Base-by-base conservation (phyloP, 2,888 invertebrate genomes). In the Oligia fasciuncula region DNA sequence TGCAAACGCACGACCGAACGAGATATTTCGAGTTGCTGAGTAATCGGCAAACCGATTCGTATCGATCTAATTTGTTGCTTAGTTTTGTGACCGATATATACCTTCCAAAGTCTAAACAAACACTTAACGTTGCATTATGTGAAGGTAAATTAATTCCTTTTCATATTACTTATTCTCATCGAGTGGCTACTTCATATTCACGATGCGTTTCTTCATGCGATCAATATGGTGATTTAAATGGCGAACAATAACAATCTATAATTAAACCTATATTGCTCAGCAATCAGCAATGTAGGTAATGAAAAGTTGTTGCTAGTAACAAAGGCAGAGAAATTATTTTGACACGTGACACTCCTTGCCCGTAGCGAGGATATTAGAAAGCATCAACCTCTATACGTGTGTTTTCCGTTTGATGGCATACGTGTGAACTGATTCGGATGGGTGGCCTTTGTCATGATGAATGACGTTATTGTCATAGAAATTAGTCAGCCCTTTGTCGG, bases 351-450 rank as follows among this genome's bases (percentile, higher is more conserved):
- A 43, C 49, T 86, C 76, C 86, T 77, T 75, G 66, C 62, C 67
- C 68, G 73, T 51, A 71, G 75, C 63, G 82, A 82, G 81, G 76
- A 86, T 87, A 86, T 85, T 88, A 87, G 88, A 88, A 88, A 88
- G 88, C 79, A 80, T 70, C 77, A 77, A 85, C 89, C 89, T 87
- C 72, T 80, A 67, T 88, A 88, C 87, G 88, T 85, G 87, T 75
- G 80, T 81, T 77, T 77, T 87, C 74, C 71, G 77, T 79, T 89
- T 88, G 80, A 88, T 85, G 75, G 80, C 54, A 72, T 77, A 86
- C 86, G 88, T 84, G 82, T 88, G 80, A 79, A 87, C 81, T 78
- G 71, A 83, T 77, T 87, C 77, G 71, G 76, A 57, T 81, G 82
- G 87, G 83, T 85, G 88, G 87, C 80, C 79, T 76, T 78, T 77